A percentile compares a stretch with the other conserved stretches of the same genome.
These are phyloP conservation scores for Crossaster papposus DNA, from an alignment of 53 echinoderm and acorn worm genomes.

Conservation along the genomic window DNA sequence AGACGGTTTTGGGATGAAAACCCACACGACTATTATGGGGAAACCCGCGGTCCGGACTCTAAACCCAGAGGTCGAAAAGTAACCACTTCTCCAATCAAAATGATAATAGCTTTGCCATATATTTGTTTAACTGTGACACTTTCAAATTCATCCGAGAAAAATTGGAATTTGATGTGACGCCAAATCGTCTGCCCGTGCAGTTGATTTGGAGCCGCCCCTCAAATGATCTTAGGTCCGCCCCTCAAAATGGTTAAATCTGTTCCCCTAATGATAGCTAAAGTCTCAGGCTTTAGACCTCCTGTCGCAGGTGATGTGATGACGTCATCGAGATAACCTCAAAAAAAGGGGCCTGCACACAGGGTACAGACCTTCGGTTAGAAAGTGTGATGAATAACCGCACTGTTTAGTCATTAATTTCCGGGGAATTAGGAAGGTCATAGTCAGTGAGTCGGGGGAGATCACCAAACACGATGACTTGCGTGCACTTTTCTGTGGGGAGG, in stretches of 20 bases:
- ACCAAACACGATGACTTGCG: slow-evolving; percentile 20
- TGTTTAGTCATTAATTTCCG: slow-evolving; percentile 49
- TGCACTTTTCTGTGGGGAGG: neutral
- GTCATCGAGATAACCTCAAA: neutral
- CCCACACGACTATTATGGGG: too few species aligned
- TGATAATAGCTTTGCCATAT: too few species aligned
- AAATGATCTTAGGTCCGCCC: too few species aligned
- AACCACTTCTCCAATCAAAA: too few species aligned
- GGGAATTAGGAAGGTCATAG: slow-evolving; percentile 22
- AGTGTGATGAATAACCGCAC: neutral
- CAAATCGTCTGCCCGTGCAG: too few species aligned
- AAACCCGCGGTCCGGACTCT: too few species aligned
- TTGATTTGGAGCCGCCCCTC: neutral
- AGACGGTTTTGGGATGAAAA: too few species aligned
- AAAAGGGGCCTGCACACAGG: neutral
- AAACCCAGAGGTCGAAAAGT: too few species aligned
- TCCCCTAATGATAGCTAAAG: neutral
- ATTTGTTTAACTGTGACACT: too few species aligned
- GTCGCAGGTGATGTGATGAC: slow-evolving; percentile 7
- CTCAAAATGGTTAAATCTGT: neutral
- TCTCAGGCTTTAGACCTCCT: neutral
- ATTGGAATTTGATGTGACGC: too few species aligned
- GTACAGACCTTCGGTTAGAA: neutral
- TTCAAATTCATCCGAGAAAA: too few species aligned
- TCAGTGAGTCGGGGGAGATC: neutral